Conservation (phyloP, 1,140 invertebrate species). For the Laupala kohalensis region DNA sequence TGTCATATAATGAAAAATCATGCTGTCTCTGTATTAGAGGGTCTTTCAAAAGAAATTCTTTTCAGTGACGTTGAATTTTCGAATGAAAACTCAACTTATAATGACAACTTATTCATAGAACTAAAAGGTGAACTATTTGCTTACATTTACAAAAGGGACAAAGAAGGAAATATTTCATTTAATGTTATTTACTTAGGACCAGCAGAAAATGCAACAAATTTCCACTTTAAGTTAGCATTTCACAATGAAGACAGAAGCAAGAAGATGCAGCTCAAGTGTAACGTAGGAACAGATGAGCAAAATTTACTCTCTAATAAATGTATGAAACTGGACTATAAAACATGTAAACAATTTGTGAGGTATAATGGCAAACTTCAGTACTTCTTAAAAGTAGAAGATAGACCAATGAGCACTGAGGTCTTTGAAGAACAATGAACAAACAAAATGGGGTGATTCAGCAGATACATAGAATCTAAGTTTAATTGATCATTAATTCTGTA, state of each 20-base stretch:
- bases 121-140: neutral
- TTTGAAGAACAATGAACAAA: too few relatives aligned
- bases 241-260: neutral
- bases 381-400: neutral
- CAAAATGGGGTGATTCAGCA: too few relatives aligned
- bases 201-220: neutral
- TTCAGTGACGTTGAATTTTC: neutral
- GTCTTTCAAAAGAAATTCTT: neutral
- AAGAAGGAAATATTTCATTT: neutral
- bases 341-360: neutral
- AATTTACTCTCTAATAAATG: neutral
- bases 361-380: neutral
- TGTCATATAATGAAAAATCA: neutral
- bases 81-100: neutral
- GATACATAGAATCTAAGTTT: too few relatives aligned
- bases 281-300: neutral
- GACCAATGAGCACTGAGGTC: neutral
- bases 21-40: neutral
- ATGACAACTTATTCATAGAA: neutral
- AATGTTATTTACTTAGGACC: neutral
- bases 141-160: neutral
- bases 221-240: neutral
- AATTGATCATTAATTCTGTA: too few relatives aligned
- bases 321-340: neutral
- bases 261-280: neutral